Percentiles rank a stretch among this genome's conserved stretches.
These are phyloP conservation scores for Mythimna albipuncta DNA, from an alignment of 2,888 invertebrate genomes.

Conservation along the genomic window DNA sequence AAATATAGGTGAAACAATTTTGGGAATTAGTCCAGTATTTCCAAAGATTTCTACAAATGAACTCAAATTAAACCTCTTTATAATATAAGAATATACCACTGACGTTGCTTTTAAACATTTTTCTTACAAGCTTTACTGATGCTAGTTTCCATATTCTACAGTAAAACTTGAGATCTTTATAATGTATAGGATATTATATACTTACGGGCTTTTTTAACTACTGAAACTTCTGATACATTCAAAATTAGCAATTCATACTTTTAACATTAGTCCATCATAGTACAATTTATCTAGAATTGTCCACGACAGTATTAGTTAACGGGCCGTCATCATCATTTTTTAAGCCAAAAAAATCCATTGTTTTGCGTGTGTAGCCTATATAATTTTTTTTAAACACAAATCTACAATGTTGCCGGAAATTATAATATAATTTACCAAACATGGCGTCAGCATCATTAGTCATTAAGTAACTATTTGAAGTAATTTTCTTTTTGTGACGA, in stretches of 20 bases:
- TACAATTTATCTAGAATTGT: neutral
- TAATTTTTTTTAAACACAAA: neutral
- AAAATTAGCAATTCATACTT: neutral
- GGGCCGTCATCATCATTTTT: neutral
- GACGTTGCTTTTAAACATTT: neutral
- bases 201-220: neutral
- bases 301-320: neutral
- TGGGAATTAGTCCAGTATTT: no score
- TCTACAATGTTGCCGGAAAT: conserved; percentile 22
- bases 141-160: neutral
- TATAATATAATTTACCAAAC: conserved; percentile 16
- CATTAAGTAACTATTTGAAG: neutral
- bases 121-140: neutral
- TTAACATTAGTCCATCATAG: no score
- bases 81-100: neutral
- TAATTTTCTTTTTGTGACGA: conserved; percentile 23
- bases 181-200: no score
- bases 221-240: neutral
- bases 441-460: conserved; percentile 25
- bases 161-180: neutral
- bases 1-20: no score
- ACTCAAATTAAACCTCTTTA: neutral
- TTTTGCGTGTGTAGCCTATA: neutral
- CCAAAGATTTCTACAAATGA: no score
- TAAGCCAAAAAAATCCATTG: neutral